Percentiles rank a stretch among this genome's conserved stretches.
Evolutionary conservation across 1,140 invertebrate genomes (phyloP).

Genomic region (Drosophila carrolli): DNA sequence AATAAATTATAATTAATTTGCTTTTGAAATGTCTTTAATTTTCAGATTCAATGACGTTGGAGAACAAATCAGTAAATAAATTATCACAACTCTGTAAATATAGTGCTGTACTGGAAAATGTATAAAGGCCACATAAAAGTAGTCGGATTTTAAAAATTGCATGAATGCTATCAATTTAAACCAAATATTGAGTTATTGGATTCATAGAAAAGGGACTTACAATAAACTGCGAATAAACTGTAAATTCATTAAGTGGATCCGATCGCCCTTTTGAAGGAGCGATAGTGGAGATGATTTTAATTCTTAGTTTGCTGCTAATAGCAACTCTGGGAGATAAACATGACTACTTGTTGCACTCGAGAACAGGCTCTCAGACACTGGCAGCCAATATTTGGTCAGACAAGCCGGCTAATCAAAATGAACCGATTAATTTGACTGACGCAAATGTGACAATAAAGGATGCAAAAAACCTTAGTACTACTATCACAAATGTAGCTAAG

Average conservation of each 20-base stretch:
- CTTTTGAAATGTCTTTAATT: background rate
- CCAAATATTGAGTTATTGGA: background rate
- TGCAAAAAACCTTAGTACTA: conserved; percentile 45
- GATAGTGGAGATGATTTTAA: conserved; percentile 60
- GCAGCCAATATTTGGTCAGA: conserved; percentile 21
- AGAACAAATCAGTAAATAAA: background rate
- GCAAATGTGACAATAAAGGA: conserved; percentile 38
- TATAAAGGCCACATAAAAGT: background rate
- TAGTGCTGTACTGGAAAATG: background rate
- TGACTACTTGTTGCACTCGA: conserved; percentile 8
- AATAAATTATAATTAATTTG: no score
- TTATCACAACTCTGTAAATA: background rate
- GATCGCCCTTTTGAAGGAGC: conserved; percentile 27
- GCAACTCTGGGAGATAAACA: conserved; percentile 35
- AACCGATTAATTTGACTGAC: conserved; percentile 28
- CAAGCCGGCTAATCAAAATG: conserved; percentile 8
- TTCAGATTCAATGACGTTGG: conserved; percentile 1
- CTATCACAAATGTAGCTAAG: conserved; percentile 72
- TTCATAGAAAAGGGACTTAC: conserved; percentile 7
- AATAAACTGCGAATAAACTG: background rate
- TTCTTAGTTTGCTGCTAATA: conserved; percentile 57
- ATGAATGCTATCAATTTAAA: background rate
- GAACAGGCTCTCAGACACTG: conserved; percentile 8
- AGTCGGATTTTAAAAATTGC: background rate
- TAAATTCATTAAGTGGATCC: background rate